Evolutionary conservation across 2,113 vertebrate species (phyloP).

Genomic region (Microcebus murinus): DNA sequence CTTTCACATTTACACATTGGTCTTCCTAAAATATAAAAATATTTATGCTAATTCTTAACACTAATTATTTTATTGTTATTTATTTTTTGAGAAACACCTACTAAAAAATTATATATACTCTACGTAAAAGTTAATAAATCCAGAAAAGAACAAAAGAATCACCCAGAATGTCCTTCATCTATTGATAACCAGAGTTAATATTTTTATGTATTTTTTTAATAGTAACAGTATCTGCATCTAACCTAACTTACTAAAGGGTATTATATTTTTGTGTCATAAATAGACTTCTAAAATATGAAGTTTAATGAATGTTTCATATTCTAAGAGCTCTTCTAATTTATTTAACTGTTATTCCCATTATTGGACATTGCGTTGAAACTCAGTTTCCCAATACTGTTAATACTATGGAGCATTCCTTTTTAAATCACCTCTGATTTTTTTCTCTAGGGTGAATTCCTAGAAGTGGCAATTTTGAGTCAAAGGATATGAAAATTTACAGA

Average conservation of each 20-base stretch:
- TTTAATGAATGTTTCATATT: not conserved
- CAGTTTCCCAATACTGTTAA: not conserved
- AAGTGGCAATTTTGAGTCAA: not conserved
- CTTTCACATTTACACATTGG: not conserved
- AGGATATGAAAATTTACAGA: not conserved
- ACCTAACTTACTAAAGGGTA: not conserved
- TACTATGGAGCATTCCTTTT: not conserved
- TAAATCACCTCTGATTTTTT: not conserved
- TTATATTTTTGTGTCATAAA: not conserved
- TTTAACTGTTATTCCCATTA: not conserved
- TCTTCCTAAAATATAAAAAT: not conserved
- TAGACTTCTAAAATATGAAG: not conserved
- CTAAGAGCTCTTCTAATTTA: not conserved
- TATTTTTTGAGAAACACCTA: not conserved
- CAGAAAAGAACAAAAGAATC: not conserved
- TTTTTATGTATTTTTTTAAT: conserved; percentile 18
- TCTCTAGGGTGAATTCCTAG: not conserved
- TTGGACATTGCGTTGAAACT: not conserved
- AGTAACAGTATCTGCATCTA: not conserved
- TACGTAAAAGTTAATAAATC: not conserved
- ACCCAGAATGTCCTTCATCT: not conserved
- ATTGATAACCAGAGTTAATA: not conserved
- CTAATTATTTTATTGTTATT: not conserved
- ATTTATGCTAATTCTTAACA: not conserved
- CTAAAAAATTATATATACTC: not conserved